Evolutionary conservation across 2,797 vertebrate species (phyloP), one percentile per base, ranked within the genome.

Genomic region (Sebastes dallii): DNA sequence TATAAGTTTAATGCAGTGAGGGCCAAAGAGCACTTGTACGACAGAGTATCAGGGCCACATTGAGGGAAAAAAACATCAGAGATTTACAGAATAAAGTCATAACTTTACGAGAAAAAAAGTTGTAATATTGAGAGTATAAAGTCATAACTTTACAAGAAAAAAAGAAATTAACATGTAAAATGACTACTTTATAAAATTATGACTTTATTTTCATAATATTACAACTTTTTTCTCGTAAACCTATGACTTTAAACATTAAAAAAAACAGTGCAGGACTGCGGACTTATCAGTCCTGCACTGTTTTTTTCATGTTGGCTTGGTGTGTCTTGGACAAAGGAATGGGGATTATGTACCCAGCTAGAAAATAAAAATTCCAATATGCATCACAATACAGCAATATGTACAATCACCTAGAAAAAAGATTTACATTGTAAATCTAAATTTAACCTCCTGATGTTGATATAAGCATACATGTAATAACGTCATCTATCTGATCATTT

Each of bases 21-120:
- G 36, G 36, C 36, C 1, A 39, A 39, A 39, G 36, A 39, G 4
- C 12, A 39, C 1, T 13, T 36, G 12, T 36, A 1, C 36, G 13
- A 36, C 12, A 0, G 1, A 36, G 36, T 36, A 13, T 36, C 5
- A 36, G 1, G 11, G 36, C 36, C 1, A 36, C 36, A 0, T 34
- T 34, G 0, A 34, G 10, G 34, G 34, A 34, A 39, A 36, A 36
- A 39, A 39, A 39, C 36, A 39, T 39, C 12, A 0, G 36, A 36
- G 12, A 13, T 13, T 39, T 39, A 39, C 36, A 39, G 36, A 0
- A 36, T 36, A 36, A 36, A 36, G 36, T 36, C 36, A 36, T 36
- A 36, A 36, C 12, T 2, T 34, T 34, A 36, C 7, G 29, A 27
- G 27, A 27, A 32, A 10, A 24, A 10, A 34, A 34, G 32, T 10